phyloP scores from a whole-genome alignment of 1,140 invertebrate species.

The Parasteatoda tepidariorum region DNA sequence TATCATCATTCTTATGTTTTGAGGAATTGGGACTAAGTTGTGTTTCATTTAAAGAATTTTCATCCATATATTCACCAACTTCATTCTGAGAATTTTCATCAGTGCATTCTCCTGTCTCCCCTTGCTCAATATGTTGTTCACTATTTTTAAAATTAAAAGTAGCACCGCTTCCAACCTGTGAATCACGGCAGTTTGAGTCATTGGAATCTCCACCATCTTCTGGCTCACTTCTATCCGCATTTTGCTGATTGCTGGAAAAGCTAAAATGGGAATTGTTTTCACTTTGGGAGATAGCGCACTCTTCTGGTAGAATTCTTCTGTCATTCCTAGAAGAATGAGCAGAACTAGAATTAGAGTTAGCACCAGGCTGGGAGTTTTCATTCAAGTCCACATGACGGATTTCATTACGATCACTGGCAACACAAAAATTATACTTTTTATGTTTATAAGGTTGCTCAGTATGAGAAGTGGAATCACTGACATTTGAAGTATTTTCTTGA shows the following conservation, averaged over 20 bases:
- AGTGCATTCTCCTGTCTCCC: slow-evolving; percentile 19
- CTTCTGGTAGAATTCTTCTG: neutral
- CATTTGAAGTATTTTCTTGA: slow-evolving; percentile 29
- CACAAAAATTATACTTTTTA: neutral
- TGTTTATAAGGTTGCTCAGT: neutral
- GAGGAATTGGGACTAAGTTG: neutral
- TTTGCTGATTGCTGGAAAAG: neutral
- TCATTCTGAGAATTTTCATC: slow-evolving; percentile 19
- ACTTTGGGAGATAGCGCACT: neutral
- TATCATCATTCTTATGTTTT: neutral
- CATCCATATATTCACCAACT: neutral
- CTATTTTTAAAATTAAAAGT: neutral
- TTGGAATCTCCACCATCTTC: neutral
- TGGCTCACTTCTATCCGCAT: neutral
- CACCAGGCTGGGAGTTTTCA: neutral
- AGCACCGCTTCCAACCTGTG: neutral
- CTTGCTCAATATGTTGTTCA: slow-evolving; percentile 43
- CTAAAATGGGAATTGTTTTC: neutral
- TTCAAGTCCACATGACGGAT: neutral
- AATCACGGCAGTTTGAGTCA: neutral
- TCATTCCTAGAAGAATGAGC: neutral
- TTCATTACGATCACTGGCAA: neutral
- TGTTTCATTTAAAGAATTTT: neutral
- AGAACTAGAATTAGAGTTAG: neutral
- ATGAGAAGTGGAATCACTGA: slow-evolving; percentile 1